Evolutionary conservation across 2,888 invertebrate species (phyloP).

Genomic region (Belgica antarctica): DNA sequence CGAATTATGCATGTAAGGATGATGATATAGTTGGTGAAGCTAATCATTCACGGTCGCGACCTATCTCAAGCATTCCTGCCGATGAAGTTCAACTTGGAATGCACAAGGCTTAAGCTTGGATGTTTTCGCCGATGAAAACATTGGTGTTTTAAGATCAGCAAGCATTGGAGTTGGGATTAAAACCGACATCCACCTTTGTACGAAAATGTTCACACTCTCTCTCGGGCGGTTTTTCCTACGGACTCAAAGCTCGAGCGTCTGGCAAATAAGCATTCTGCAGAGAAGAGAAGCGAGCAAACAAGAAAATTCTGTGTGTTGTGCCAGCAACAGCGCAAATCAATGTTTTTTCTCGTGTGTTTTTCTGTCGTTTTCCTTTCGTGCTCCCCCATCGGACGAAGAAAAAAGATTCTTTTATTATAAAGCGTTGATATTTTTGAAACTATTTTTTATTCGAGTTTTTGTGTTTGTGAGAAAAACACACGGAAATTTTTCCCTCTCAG

Average conservation of each 20-base stretch:
- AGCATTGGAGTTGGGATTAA: background rate
- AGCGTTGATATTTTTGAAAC: conserved; percentile 43
- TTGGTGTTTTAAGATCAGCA: background rate
- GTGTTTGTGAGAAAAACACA: conserved; percentile 44
- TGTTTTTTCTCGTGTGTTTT: conserved; percentile 29
- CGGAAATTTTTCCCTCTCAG: conserved; percentile 30
- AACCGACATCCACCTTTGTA: background rate
- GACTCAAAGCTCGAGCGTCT: conserved; percentile 2
- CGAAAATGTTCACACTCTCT: conserved; percentile 3
- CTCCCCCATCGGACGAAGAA: conserved; percentile 37
- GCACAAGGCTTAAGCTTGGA: no score
- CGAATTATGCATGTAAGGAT: conserved; percentile 28
- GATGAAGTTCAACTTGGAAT: background rate
- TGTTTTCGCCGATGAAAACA: no score
- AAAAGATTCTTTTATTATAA: conserved; percentile 44
- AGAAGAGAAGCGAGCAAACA: conserved; percentile 22
- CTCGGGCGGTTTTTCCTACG: background rate
- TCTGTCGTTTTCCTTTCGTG: conserved; percentile 29
- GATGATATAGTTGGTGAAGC: background rate
- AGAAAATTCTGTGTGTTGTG: conserved; percentile 14
- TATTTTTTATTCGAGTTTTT: conserved; percentile 44
- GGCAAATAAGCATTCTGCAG: background rate
- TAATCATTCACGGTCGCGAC: background rate
- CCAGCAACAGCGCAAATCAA: conserved; percentile 26
- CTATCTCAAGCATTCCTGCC: conserved; percentile 12